Evolutionary conservation across 2,797 vertebrate genomes (phyloP).

Genomic region (Periparus ater): DNA sequence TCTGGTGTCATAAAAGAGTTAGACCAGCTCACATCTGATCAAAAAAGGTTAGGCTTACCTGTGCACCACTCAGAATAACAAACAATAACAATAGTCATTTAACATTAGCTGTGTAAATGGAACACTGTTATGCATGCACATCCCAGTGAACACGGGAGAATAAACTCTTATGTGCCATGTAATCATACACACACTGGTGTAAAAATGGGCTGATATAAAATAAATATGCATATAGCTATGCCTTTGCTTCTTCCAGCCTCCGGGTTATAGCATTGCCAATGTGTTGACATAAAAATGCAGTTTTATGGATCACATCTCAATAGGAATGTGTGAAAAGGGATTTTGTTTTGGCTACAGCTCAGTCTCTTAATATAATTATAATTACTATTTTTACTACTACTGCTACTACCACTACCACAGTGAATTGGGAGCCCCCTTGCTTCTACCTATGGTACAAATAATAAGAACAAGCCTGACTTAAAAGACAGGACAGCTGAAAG

Average conservation of each 20-base stretch:
- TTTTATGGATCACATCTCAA: constrained; percentile 55
- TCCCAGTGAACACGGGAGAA: neutral
- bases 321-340: constrained; percentile 43
- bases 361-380: constrained; percentile 42
- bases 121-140: neutral
- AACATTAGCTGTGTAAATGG: neutral
- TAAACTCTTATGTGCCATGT: neutral
- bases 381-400: constrained; percentile 51
- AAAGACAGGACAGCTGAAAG: neutral
- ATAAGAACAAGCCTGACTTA: neutral
- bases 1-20: neutral
- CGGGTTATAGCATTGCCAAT: constrained; percentile 8
- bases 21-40: neutral
- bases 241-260: neutral
- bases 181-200: neutral
- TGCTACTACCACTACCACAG: neutral
- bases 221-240: neutral
- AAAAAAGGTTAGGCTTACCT: neutral
- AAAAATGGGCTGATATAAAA: constrained; percentile 1
- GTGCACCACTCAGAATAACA: neutral
- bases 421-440: neutral
- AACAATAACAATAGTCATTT: neutral
- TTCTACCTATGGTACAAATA: neutral
- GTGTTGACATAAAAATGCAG: constrained; percentile 51
- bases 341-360: constrained; percentile 45